phyloP scores from a whole-genome alignment of 2,113 vertebrate genomes.

The Pontoporia blainvillei region DNA sequence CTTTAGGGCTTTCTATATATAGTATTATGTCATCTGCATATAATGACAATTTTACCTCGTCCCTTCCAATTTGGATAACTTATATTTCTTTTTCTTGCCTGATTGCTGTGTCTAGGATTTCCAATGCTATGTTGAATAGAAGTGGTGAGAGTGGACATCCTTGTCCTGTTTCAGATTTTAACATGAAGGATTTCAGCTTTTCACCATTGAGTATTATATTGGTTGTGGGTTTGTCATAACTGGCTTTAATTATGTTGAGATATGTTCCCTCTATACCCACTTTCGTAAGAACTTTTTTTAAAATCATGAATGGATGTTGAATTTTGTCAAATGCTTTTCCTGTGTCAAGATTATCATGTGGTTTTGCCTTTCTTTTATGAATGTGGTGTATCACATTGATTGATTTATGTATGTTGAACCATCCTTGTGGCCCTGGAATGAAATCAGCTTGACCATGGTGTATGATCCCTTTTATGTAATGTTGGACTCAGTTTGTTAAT shows the following conservation, averaged over 20 bases:
- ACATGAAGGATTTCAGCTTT: not conserved
- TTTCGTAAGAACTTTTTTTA: not conserved
- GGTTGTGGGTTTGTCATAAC: not conserved
- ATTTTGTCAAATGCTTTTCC: not conserved
- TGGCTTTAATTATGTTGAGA: not conserved
- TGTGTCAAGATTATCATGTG: not conserved
- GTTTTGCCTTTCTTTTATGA: not conserved
- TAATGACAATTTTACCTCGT: not conserved
- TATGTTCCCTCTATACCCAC: not conserved
- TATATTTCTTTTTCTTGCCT: not conserved
- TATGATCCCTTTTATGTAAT: not conserved
- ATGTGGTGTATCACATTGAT: not conserved
- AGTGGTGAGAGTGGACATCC: not conserved
- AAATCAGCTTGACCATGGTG: not conserved
- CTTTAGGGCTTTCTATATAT: not conserved
- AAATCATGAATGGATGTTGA: not conserved
- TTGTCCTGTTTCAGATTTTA: not conserved
- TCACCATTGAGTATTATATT: not conserved
- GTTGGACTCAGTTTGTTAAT: not conserved
- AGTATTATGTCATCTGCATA: not conserved
- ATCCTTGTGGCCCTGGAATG: not conserved
- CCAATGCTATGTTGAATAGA: not conserved
- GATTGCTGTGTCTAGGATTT: not conserved
- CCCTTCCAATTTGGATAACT: not conserved
- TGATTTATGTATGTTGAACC: not conserved